phyloP scores from a whole-genome alignment of 2,113 vertebrate species.

The Corythoichthys haematopterus region DNA sequence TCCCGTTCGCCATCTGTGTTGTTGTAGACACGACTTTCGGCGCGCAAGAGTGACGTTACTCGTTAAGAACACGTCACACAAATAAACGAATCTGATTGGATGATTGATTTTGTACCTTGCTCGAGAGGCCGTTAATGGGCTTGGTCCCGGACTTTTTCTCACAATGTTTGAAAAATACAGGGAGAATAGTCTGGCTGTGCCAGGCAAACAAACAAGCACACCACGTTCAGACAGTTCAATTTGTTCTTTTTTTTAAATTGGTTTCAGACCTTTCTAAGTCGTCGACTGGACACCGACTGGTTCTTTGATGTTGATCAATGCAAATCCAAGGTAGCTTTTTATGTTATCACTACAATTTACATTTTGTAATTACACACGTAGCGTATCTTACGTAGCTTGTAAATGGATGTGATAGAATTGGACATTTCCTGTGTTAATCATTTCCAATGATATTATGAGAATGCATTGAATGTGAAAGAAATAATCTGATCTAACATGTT shows the following conservation, averaged over 20 bases:
- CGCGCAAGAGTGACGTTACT: too few relatives aligned
- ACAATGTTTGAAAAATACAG: too few relatives aligned
- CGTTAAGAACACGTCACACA: too few relatives aligned
- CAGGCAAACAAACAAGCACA: too few relatives aligned
- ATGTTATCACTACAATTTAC: conserved; percentile 1
- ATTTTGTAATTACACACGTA: conserved; percentile 23
- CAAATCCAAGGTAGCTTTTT: conserved; percentile 9
- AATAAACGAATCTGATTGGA: too few relatives aligned
- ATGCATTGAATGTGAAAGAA: not conserved
- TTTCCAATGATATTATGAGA: not conserved
- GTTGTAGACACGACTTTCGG: too few relatives aligned
- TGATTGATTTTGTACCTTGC: too few relatives aligned
- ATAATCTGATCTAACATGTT: not conserved
- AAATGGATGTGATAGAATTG: not conserved
- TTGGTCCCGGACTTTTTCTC: too few relatives aligned
- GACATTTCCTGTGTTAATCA: not conserved
- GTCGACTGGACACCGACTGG: conserved; percentile 7
- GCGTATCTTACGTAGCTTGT: conserved; percentile 23
- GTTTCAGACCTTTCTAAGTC: conserved; percentile 31
- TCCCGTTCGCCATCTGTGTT: too few relatives aligned
- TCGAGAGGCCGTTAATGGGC: too few relatives aligned
- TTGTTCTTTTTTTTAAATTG: conserved; percentile 10
- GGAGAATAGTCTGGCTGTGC: too few relatives aligned
- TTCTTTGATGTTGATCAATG: conserved; percentile 17
- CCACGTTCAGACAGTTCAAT: conserved; percentile 16